Evolutionary conservation across 2,888 invertebrate species (phyloP).

Genomic region (Meghimatium bilineatum): DNA sequence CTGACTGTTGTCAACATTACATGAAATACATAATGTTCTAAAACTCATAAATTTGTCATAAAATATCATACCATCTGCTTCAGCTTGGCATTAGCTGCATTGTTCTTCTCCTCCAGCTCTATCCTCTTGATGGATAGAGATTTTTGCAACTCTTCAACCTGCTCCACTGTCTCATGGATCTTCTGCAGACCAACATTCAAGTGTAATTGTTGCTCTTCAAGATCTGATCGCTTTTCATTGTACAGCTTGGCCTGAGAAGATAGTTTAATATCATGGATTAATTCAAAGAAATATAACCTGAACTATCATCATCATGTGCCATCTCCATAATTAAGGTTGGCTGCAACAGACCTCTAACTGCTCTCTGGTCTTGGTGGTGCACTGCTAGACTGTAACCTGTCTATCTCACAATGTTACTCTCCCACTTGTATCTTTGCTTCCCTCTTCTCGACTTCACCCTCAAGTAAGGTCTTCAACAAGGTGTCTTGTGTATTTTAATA

Average conservation of each 20-base stretch:
- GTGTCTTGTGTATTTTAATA: too few relatives aligned
- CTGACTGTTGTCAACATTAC: too few relatives aligned
- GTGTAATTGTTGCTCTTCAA: constrained; percentile 99
- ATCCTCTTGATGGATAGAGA: constrained; percentile 95
- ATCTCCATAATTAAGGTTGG: too few relatives aligned
- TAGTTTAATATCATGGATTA: background rate
- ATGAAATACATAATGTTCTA: background rate
- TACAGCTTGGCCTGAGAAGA: constrained; percentile 86
- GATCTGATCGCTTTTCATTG: constrained; percentile 96
- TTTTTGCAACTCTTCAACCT: constrained; percentile 99
- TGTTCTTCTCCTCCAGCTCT: constrained; percentile 93
- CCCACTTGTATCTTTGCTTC: too few relatives aligned
- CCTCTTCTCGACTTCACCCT: too few relatives aligned
- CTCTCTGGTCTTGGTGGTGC: too few relatives aligned
- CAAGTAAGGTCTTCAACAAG: too few relatives aligned
- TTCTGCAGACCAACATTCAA: constrained; percentile 98
- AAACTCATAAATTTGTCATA: background rate
- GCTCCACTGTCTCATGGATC: constrained; percentile 99
- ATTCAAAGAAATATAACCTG: background rate
- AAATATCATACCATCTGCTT: constrained; percentile 90
- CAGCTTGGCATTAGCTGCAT: constrained; percentile 98
- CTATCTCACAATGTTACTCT: too few relatives aligned
- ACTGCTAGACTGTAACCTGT: too few relatives aligned
- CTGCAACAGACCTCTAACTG: too few relatives aligned
- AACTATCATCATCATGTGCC: too few relatives aligned